Conservation (phyloP, 2,888 invertebrate genomes). For the Eulithis prunata region DNA sequence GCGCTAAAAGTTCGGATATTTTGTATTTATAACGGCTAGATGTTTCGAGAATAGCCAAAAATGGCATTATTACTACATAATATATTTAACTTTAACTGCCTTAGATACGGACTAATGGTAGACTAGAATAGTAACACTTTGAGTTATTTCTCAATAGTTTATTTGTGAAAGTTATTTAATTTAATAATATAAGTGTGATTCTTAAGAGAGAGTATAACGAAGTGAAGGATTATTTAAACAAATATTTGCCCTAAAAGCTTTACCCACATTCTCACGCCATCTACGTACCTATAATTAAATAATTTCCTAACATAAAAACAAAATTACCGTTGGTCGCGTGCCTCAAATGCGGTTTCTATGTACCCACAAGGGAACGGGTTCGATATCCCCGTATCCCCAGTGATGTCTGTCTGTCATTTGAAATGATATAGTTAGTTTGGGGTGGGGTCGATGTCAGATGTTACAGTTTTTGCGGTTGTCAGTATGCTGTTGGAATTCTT, state of each 20-base stretch:
- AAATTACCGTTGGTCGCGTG: constrained; percentile 50
- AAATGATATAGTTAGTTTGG: constrained; percentile 34
- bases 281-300: constrained; percentile 42
- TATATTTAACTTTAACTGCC: no score
- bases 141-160: no score
- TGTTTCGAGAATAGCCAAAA: no score
- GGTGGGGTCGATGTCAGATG: constrained; percentile 33
- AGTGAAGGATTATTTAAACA: constrained; percentile 15
- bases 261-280: constrained; percentile 34
- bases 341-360: constrained; percentile 69
- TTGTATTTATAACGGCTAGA: constrained; percentile 1
- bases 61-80: no score
- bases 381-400: constrained; percentile 53
- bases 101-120: no score
- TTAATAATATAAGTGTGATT: neutral
- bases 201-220: no score
- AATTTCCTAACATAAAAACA: constrained; percentile 38
- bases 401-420: constrained; percentile 43
- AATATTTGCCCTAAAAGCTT: constrained; percentile 28
- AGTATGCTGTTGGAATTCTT: constrained; percentile 26
- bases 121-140: no score
- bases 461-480: constrained; percentile 36
- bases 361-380: constrained; percentile 63
- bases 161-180: no score
- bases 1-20: constrained; percentile 15